A percentile compares a stretch with the other conserved stretches of the same genome.
phyloP scores from a whole-genome alignment of 2,113 vertebrate genomes.

The Acrocephalus arundinaceus region DNA sequence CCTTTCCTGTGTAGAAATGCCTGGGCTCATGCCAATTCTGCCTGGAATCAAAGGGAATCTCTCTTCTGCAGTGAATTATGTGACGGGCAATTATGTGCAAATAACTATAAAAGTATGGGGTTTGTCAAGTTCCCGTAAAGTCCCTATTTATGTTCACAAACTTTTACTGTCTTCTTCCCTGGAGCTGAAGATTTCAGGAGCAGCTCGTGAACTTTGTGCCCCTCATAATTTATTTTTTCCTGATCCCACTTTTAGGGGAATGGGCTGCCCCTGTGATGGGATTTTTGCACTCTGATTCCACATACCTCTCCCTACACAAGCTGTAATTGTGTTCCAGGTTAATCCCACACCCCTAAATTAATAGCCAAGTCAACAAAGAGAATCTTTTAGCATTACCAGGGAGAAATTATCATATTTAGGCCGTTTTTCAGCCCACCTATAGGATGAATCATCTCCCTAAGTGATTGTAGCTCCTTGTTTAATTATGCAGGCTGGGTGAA shows the following conservation, averaged over 20 bases:
- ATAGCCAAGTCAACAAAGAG: not conserved
- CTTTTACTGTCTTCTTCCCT: conserved; percentile 4
- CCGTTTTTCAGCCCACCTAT: not conserved
- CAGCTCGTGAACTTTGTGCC: conserved; percentile 1
- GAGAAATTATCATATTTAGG: not conserved
- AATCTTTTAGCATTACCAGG: not conserved
- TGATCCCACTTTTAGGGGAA: not conserved
- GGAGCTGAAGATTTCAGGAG: conserved; percentile 1
- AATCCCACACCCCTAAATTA: not conserved
- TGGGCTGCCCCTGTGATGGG: not conserved
- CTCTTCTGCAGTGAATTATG: conserved; percentile 41
- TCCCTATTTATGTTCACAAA: conserved; percentile 11
- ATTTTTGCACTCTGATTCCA: not conserved
- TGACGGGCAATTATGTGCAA: conserved; percentile 16
- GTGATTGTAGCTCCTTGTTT: not conserved
- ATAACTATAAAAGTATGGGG: conserved; percentile 34
- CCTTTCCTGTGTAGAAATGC: not conserved
- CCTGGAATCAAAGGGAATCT: conserved; percentile 51
- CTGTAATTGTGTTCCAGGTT: not conserved
- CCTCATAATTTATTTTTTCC: not conserved
- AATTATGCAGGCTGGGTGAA: not conserved
- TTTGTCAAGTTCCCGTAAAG: conserved; percentile 40
- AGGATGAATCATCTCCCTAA: not conserved
- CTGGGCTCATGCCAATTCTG: not conserved
- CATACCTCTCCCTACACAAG: not conserved